Conservation (phyloP, 1,140 invertebrate species). For the Panonychus citri region DNA sequence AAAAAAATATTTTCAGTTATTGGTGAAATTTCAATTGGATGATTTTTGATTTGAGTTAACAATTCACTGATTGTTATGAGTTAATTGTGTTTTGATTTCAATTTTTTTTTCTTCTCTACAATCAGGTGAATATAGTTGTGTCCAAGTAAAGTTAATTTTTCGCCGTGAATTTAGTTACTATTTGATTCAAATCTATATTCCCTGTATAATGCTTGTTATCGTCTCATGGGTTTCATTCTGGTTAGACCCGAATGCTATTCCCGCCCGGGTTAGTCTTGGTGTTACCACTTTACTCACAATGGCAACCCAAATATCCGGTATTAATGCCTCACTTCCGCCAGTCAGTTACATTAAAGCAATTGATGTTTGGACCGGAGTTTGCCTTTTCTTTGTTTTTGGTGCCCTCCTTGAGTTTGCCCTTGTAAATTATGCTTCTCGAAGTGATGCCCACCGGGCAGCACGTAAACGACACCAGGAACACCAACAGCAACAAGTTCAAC, state of each 20-base stretch:
- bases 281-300: slow-evolving; percentile 86
- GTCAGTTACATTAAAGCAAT: slow-evolving; percentile 92
- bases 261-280: slow-evolving; percentile 74
- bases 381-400: slow-evolving; percentile 85
- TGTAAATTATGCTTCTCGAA: slow-evolving; percentile 85
- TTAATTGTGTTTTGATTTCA: not conserved
- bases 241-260: slow-evolving; percentile 86
- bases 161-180: slow-evolving; percentile 95
- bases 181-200: slow-evolving; percentile 87
- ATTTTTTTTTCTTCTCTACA: not conserved
- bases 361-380: slow-evolving; percentile 92
- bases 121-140: slow-evolving; percentile 50
- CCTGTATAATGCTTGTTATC: slow-evolving; percentile 86
- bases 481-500: not conserved
- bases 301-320: slow-evolving; percentile 77
- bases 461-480: not conserved
- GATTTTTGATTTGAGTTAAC: too few species aligned
- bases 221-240: slow-evolving; percentile 94
- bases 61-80: too few species aligned
- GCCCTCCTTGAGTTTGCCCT: slow-evolving; percentile 84
- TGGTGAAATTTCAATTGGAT: too few species aligned
- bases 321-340: slow-evolving; percentile 83
- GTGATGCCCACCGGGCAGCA: slow-evolving; percentile 54
- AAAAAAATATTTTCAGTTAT: too few species aligned
- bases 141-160: slow-evolving; percentile 80